Evolutionary conservation across 2,113 vertebrate genomes (phyloP), one percentile per base, ranked within the genome.

Genomic region (Leptodactylus fuscus): DNA sequence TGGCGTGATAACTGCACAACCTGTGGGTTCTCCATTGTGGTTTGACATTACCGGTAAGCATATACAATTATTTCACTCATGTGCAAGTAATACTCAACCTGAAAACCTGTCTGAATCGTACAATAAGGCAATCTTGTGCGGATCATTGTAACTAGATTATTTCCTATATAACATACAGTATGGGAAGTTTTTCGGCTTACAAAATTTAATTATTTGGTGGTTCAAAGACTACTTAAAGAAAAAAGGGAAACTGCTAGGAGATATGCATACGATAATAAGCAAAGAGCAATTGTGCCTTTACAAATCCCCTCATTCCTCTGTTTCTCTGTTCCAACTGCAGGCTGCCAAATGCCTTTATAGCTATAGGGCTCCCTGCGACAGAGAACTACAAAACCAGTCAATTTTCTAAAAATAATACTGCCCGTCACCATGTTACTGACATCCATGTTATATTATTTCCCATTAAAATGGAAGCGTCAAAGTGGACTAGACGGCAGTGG

Each of bases 31-130:
- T 32, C 93, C 95, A 0, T 93, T 98, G 60, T 99, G 98, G 98
- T 99, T 99, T 92, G 97, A 99, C 91, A 98, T 99, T 93, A 96
- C 93, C 85, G 98, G 98, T 99, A 95, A 89, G 89, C 29, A 3
- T 74, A 60, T 76, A 46, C 48, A 80, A 44, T 85, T 85, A 83
- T 70, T 48, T 71, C 32, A 53, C 18, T 11, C 27, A 27, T 27
- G 41, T 24, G 44, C 13, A 85, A 15, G 60, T 76, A 67, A 36
- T 27, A 29, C 29, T 78, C 58, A 55, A 51, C 62, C 36, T 51
- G 60, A 36, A 81, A 49, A 9, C 53, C 58, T 34, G 44, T 69
- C 20, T 36, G 32, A 83, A 27, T 46, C 20, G 24, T 51, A 77
- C 24, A 67, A 78, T 51, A 38, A 11, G 29, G 48, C 13, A 65